A percentile compares a stretch with the other conserved stretches of the same genome.
phyloP scores from a whole-genome alignment of 2,797 vertebrate genomes.

The Erithacus rubecula region DNA sequence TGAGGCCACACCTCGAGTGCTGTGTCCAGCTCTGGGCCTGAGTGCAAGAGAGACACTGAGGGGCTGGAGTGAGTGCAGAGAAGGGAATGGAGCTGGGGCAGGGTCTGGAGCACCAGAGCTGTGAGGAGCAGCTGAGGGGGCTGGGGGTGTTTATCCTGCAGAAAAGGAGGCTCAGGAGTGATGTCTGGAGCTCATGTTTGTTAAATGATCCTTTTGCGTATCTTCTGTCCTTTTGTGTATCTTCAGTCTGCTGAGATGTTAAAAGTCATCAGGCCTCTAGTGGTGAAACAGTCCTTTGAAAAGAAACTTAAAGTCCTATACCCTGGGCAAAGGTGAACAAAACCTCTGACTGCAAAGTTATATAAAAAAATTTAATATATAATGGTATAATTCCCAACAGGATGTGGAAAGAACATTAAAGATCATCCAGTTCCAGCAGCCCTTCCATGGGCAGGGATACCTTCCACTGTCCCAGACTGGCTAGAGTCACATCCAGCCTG shows the following conservation, averaged over 20 bases:
- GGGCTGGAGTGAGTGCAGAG: no score
- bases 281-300: background rate
- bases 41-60: no score
- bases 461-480: background rate
- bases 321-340: background rate
- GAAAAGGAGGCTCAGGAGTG: background rate
- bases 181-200: accelerated
- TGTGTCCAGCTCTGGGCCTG: no score
- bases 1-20: no score
- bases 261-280: accelerated
- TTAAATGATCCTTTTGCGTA: background rate
- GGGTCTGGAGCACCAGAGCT: no score
- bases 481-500: background rate
- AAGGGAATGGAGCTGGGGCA: no score
- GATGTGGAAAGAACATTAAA: background rate
- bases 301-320: background rate
- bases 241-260: background rate
- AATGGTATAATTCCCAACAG: background rate
- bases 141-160: background rate
- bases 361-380: background rate
- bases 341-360: background rate
- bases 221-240: no score
- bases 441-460: background rate
- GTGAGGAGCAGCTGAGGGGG: background rate
- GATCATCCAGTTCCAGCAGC: background rate